phyloP scores from a whole-genome alignment of 2,888 invertebrate genomes.

The Lepidocyrtinus sp. region DNA sequence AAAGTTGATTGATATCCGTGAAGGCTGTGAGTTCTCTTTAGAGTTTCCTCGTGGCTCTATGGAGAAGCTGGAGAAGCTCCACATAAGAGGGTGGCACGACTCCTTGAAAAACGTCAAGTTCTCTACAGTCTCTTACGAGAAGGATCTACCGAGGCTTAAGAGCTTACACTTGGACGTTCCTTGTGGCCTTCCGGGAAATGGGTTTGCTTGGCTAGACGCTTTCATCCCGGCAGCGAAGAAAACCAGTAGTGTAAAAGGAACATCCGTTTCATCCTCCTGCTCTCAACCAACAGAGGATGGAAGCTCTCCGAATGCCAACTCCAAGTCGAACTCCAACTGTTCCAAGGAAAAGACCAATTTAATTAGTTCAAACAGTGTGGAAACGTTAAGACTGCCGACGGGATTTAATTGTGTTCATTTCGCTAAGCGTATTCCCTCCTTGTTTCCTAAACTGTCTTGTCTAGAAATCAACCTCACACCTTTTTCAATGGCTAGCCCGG shows the following conservation, averaged over 20 bases:
- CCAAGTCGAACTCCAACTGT: background rate
- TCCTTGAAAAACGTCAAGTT: constrained; percentile 42
- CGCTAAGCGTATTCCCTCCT: constrained; percentile 45
- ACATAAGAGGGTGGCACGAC: constrained; percentile 53
- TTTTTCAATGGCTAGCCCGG: constrained; percentile 45
- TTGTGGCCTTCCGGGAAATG: constrained; percentile 46
- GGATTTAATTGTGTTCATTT: constrained; percentile 49
- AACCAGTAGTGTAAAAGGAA: too few relatives aligned
- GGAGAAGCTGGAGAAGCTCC: constrained; percentile 38
- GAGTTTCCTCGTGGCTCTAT: constrained; percentile 45
- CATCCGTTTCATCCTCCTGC: too few relatives aligned
- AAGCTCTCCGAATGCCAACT: background rate
- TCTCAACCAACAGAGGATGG: too few relatives aligned
- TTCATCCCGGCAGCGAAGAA: constrained; percentile 46
- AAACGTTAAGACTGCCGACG: constrained; percentile 44
- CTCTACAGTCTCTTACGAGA: constrained; percentile 33
- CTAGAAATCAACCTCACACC: constrained; percentile 55
- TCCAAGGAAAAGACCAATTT: background rate
- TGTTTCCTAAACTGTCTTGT: constrained; percentile 49
- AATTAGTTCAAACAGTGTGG: constrained; percentile 32
- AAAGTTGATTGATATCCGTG: constrained; percentile 49
- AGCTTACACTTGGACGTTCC: constrained; percentile 54
- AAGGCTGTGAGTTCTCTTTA: constrained; percentile 47
- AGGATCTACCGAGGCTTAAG: constrained; percentile 47
- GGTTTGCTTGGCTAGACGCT: constrained; percentile 46